phyloP scores from a whole-genome alignment of 1,140 invertebrate species.

The Bombus haemorrhoidalis region DNA sequence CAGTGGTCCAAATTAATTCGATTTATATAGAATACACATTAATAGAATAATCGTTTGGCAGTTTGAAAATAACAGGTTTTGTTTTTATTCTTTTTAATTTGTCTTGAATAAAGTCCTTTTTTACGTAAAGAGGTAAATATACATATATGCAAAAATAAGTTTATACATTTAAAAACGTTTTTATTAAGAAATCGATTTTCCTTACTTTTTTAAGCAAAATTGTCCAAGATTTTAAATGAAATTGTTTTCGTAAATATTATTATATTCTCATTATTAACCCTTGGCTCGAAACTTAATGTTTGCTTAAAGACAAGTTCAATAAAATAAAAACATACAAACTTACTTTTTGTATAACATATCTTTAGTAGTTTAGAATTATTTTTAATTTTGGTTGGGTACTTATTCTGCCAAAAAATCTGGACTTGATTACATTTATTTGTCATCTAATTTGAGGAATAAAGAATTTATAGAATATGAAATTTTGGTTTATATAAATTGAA shows the following conservation, averaged over 20 bases:
- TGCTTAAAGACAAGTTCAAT: background rate
- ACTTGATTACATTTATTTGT: slow-evolving; percentile 9
- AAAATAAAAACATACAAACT: slow-evolving; percentile 11
- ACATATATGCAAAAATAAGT: background rate
- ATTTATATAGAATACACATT: slow-evolving; percentile 47
- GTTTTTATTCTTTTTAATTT: slow-evolving; percentile 3
- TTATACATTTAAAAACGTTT: background rate
- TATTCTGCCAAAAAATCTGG: background rate
- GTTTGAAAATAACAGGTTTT: slow-evolving; percentile 30
- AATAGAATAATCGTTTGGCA: slow-evolving; percentile 29
- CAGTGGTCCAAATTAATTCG: slow-evolving; percentile 61
- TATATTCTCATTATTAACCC: background rate
- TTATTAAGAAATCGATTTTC: slow-evolving; percentile 9
- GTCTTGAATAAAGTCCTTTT: slow-evolving; percentile 1
- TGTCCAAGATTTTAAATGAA: background rate
- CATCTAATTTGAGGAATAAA: background rate
- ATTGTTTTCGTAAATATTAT: slow-evolving; percentile 15
- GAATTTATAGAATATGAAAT: slow-evolving; percentile 27
- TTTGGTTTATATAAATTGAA: slow-evolving; percentile 29
- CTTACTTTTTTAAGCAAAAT: slow-evolving; percentile 5
- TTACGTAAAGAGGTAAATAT: background rate
- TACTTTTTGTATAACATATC: slow-evolving; percentile 17
- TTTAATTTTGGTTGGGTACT: slow-evolving; percentile 19
- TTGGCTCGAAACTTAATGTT: slow-evolving; percentile 29
- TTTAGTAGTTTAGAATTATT: slow-evolving; percentile 14